A percentile compares a stretch with the other conserved stretches of the same genome.
Conservation (phyloP, 2,888 invertebrate genomes). For the Ophion slaviceki region DNA sequence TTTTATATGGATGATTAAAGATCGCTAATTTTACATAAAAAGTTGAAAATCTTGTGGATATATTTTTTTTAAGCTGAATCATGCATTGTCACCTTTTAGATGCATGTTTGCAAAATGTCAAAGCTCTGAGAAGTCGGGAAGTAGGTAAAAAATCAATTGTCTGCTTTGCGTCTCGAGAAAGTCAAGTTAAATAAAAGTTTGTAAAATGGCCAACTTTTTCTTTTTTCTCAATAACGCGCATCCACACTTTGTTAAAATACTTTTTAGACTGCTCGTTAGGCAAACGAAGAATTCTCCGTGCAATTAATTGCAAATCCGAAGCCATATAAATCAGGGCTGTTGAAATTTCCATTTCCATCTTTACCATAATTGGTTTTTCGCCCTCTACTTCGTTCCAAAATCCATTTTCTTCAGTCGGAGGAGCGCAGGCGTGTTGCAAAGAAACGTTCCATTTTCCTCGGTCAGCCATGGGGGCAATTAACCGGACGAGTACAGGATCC, state of each 20-base stretch:
- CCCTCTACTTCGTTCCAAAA: slow-evolving; percentile 6
- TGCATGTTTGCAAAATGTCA: too few species aligned
- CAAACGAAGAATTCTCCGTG: background rate
- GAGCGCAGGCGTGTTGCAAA: slow-evolving; percentile 20
- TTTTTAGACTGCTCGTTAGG: background rate
- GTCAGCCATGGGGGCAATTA: slow-evolving; percentile 60
- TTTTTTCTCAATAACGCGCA: background rate
- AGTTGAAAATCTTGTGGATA: too few species aligned
- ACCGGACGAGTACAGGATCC: slow-evolving; percentile 63
- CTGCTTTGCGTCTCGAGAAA: too few species aligned
- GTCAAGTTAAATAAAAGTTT: too few species aligned
- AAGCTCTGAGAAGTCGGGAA: too few species aligned
- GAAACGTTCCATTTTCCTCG: slow-evolving; percentile 61
- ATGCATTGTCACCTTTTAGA: too few species aligned
- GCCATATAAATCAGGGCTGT: slow-evolving; percentile 3
- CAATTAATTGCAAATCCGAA: background rate
- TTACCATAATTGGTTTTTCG: slow-evolving; percentile 16
- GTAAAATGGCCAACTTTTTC: background rate
- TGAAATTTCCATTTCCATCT: slow-evolving; percentile 31
- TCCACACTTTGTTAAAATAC: background rate
- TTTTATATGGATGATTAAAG: too few species aligned
- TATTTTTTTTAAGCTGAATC: too few species aligned
- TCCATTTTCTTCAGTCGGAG: slow-evolving; percentile 1
- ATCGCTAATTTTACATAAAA: too few species aligned
- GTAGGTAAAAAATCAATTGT: too few species aligned